These are phyloP conservation scores for Trichonephila inaurata DNA, from an alignment of 1,140 invertebrate species.

Conservation along the genomic window DNA sequence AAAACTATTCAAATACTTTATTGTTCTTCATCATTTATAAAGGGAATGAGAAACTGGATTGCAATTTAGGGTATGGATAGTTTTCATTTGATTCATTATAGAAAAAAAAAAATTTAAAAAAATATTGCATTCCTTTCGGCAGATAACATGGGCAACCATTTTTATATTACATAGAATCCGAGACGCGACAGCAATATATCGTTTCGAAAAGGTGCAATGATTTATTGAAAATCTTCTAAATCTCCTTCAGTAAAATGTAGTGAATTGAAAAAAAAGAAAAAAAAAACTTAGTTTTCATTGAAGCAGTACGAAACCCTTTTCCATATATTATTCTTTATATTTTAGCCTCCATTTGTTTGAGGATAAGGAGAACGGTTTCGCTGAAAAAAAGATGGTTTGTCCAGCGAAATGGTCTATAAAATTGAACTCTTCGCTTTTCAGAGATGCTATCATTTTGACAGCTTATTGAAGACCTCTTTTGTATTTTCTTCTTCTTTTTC, in stretches of 20 bases:
- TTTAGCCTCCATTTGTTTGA: neutral
- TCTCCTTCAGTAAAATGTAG: slow-evolving; percentile 54
- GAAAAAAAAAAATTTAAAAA: too few species aligned
- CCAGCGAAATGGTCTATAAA: slow-evolving; percentile 73
- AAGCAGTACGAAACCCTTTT: slow-evolving; percentile 38
- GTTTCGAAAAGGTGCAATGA: slow-evolving; percentile 46
- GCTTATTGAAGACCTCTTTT: slow-evolving; percentile 50
- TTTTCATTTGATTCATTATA: neutral
- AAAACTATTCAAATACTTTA: too few species aligned
- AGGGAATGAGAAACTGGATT: too few species aligned
- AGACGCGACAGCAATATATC: slow-evolving; percentile 55
- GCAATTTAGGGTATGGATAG: too few species aligned
- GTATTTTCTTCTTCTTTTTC: slow-evolving; percentile 36
- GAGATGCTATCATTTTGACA: slow-evolving; percentile 67
- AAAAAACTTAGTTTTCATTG: slow-evolving; percentile 63
- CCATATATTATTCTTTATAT: slow-evolving; percentile 56
- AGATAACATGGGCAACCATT: neutral
- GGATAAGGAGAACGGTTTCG: neutral
- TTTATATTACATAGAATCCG: neutral
- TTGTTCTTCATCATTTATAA: too few species aligned
- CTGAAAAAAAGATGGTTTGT: slow-evolving; percentile 62
- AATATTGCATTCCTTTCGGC: neutral
- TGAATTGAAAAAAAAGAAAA: neutral
- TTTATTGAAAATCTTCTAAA: slow-evolving; percentile 57
- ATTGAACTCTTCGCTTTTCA: slow-evolving; percentile 71